A percentile compares a stretch with the other conserved stretches of the same genome.
phyloP scores from a whole-genome alignment of 2,797 vertebrate genomes.

The Carduelis carduelis region DNA sequence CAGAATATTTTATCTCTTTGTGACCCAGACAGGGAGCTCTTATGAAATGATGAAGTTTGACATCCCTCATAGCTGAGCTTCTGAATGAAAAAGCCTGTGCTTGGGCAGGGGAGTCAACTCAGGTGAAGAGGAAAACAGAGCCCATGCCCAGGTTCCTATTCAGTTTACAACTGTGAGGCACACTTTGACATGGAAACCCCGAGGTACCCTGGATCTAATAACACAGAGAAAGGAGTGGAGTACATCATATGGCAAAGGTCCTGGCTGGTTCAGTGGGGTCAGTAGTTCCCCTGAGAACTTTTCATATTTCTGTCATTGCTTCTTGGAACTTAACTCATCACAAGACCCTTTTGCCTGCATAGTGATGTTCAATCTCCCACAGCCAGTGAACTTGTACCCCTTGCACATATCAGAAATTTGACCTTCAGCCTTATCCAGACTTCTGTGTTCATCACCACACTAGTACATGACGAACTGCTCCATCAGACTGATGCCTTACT shows the following conservation, averaged over 20 bases:
- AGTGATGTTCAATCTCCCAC: not conserved
- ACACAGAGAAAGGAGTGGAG: not conserved
- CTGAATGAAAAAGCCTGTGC: not conserved
- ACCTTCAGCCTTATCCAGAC: not conserved
- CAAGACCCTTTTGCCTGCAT: not conserved
- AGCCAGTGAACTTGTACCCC: not conserved
- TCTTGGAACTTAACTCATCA: not conserved
- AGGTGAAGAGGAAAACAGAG: not conserved
- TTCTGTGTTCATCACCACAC: not conserved
- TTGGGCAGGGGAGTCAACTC: not conserved
- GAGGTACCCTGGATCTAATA: not conserved
- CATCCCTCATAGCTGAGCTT: not conserved
- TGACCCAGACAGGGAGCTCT: not conserved
- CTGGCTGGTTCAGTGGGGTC: not conserved
- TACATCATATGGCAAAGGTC: not conserved
- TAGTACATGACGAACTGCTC: not conserved
- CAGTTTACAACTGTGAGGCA: not conserved
- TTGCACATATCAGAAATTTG: not conserved
- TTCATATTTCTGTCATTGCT: not conserved
- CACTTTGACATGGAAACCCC: not conserved
- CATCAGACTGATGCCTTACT: not conserved
- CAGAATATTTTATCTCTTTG: not conserved
- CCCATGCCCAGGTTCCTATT: fast-evolving
- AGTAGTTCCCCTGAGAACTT: not conserved
- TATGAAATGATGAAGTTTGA: not conserved